Percentiles rank a stretch among this genome's conserved stretches.
Conservation (phyloP, 2,888 invertebrate species). For the Zygogramma bicolorata region DNA sequence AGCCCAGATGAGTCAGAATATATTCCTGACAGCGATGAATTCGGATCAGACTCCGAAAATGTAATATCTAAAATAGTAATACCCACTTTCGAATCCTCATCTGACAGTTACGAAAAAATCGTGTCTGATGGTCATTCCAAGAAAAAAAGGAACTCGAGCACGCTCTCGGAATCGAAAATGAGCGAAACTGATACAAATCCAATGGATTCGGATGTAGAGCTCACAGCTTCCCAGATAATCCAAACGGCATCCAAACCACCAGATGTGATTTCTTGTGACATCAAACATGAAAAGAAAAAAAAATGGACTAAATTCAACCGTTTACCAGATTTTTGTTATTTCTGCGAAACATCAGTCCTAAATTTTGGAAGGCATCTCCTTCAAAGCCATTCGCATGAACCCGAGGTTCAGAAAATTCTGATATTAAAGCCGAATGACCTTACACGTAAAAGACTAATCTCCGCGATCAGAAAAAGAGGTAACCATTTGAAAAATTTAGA, state of each 20-base stretch:
- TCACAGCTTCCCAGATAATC: background rate
- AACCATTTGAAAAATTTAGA: conserved; percentile 14
- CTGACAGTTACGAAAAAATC: background rate
- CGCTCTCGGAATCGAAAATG: background rate
- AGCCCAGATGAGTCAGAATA: background rate
- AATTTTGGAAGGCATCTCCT: conserved; percentile 25
- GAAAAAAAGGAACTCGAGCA: background rate
- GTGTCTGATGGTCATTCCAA: background rate
- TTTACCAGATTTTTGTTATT: conserved; percentile 18
- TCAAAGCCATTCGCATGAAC: background rate
- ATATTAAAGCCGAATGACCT: conserved; percentile 14
- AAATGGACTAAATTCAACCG: conserved; percentile 7
- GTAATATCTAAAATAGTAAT: background rate
- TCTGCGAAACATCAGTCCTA: conserved; percentile 13
- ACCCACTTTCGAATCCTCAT: background rate
- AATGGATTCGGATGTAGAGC: background rate
- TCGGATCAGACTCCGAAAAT: background rate
- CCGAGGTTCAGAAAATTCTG: conserved; percentile 20
- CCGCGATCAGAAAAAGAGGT: conserved; percentile 24
- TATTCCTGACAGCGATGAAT: conserved; percentile 6
- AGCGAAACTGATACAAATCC: background rate
- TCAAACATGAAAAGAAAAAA: background rate
- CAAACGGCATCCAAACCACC: background rate
- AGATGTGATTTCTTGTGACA: background rate
- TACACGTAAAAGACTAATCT: conserved; percentile 14